Conservation (phyloP, 2,888 invertebrate genomes). For the Spodoptera picta region DNA sequence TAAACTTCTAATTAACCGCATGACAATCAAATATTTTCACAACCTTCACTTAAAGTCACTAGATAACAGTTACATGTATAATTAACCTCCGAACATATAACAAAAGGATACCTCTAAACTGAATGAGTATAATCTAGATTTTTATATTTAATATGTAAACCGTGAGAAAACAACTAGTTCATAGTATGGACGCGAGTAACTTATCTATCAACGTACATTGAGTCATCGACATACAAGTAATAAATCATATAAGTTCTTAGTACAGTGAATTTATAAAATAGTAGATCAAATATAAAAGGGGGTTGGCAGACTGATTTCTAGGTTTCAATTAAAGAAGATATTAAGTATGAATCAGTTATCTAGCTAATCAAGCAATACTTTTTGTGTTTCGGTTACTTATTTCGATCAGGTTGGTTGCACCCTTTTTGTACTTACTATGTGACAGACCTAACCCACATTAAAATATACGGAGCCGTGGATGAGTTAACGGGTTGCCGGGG, state of each 20-base stretch:
- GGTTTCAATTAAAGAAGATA: too few species aligned
- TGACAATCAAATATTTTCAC: constrained; percentile 14
- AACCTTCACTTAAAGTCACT: constrained; percentile 44
- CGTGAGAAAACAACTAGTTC: constrained; percentile 46
- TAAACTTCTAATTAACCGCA: too few species aligned
- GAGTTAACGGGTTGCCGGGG: too few species aligned
- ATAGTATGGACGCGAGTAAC: constrained; percentile 1
- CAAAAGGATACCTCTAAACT: constrained; percentile 48
- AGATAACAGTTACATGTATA: constrained; percentile 27
- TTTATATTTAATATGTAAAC: constrained; percentile 19
- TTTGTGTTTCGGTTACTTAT: too few species aligned
- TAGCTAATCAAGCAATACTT: too few species aligned
- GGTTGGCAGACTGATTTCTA: too few species aligned
- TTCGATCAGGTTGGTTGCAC: too few species aligned
- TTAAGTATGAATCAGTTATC: too few species aligned
- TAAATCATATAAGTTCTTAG: constrained; percentile 33
- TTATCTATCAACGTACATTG: constrained; percentile 40
- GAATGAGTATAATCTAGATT: constrained; percentile 41
- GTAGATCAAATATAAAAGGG: constrained; percentile 16
- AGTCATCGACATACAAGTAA: constrained; percentile 14
- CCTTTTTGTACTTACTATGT: too few species aligned
- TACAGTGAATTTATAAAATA: constrained; percentile 7
- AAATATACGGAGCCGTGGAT: too few species aligned
- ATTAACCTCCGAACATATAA: constrained; percentile 29
- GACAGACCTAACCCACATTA: too few species aligned